A percentile compares a stretch with the other conserved stretches of the same genome.
Conservation (phyloP, 2,888 invertebrate genomes). For the Tenodera sinensis region DNA sequence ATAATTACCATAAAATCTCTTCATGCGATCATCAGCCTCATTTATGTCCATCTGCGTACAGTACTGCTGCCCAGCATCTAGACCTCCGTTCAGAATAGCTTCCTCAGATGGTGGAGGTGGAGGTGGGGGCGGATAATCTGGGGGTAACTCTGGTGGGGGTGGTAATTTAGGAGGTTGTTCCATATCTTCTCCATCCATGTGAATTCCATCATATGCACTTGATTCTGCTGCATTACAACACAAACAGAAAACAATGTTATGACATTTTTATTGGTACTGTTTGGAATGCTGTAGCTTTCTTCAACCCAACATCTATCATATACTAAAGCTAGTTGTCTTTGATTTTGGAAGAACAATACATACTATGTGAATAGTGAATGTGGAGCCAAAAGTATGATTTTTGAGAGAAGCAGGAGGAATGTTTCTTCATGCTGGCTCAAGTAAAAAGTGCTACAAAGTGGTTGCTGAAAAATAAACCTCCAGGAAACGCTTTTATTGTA, state of each 20-base stretch:
- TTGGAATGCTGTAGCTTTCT: too few relatives aligned
- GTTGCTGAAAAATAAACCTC: too few relatives aligned
- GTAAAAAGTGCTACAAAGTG: too few relatives aligned
- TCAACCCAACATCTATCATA: too few relatives aligned
- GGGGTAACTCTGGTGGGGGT: slow-evolving; percentile 35
- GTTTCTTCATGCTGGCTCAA: too few relatives aligned
- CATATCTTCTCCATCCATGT: slow-evolving; percentile 20
- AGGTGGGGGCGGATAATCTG: slow-evolving; percentile 44
- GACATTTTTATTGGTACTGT: too few relatives aligned
- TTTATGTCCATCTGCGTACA: slow-evolving; percentile 45
- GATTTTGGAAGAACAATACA: too few relatives aligned
- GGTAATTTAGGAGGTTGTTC: slow-evolving; percentile 27
- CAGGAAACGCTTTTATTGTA: too few relatives aligned
- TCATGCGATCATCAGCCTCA: slow-evolving; percentile 51
- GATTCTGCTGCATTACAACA: slow-evolving; percentile 10
- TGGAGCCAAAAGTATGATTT: too few relatives aligned
- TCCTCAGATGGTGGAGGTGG: slow-evolving; percentile 41
- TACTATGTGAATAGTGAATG: too few relatives aligned
- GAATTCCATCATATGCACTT: slow-evolving; percentile 10
- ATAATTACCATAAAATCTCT: slow-evolving; percentile 48
- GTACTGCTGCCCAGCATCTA: slow-evolving; percentile 29
- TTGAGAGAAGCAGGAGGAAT: too few relatives aligned
- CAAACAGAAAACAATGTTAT: not conserved
- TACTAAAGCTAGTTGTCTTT: too few relatives aligned
- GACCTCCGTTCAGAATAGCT: slow-evolving; percentile 36